Base-by-base conservation (phyloP, 2,888 invertebrate genomes). In the Eudasyphora cyanicolor region DNA sequence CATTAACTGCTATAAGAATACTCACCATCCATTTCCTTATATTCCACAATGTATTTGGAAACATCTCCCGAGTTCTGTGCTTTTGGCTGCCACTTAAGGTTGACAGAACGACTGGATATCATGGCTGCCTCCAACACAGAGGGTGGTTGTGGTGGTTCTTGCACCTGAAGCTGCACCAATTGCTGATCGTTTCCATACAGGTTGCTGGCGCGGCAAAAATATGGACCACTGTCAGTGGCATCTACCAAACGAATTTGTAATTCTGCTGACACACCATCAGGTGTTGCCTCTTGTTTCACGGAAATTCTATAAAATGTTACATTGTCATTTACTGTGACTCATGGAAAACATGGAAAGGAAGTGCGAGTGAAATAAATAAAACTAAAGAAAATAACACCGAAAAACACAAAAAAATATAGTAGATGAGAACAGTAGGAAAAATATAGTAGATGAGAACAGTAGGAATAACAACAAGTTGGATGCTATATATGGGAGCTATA, bases 151-250 rank as follows among this genome's bases (percentile, higher is more conserved):
- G 96, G 95, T 1, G 95, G 95, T 90, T 96, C 96, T 92, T 95
- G 95, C 0, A 96, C 96, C 85, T 95, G 93, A 49, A 96, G 92
- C 87, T 95, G 95, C 27, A 96, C 95, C 85, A 95, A 90, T 87
- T 95, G 95, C 89, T 96, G 96, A 89, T 95, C 95, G 79, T 94
- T 93, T 4, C 95, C 95, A 87, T 95, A 95, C 87, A 95, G 93
- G 91, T 96, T 96, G 89, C 94, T 95, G 21, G 96, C 96, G 87
- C 95, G 95, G 88, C 96, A 96, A 87, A 95, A 95, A 89, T 96
- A 96, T 1, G 95, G 94, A 0, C 96, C 96, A 86, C 95, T 95
- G 88, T 96, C 96, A 14, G 93, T 93, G 49, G 96, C 94, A 87
- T 95, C 95, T 1, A 95, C 94, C 19, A 94, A 94, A 24, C 94